These are phyloP conservation scores for Muscicapa comitata DNA, from an alignment of 2,797 vertebrate genomes.

Conservation along the genomic window DNA sequence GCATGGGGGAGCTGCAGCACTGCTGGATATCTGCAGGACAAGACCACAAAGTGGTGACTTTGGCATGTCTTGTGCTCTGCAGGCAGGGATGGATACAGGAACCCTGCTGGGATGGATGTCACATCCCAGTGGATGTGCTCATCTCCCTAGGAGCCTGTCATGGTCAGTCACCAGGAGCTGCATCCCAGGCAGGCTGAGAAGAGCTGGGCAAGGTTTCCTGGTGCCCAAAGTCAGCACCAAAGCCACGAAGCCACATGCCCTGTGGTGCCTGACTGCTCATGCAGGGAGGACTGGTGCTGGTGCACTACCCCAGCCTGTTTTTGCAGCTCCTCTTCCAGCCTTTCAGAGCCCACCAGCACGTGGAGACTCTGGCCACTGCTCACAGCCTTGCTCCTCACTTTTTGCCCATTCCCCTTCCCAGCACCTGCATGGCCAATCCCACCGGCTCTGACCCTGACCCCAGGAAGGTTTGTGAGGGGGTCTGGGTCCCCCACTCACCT, in stretches of 20 bases:
- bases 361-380: not conserved
- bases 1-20: accelerated
- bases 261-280: accelerated
- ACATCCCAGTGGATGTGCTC: not conserved
- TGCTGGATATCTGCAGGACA: accelerated
- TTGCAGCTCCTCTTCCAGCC: not conserved
- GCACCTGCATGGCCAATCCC: not conserved
- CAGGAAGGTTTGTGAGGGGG: not conserved
- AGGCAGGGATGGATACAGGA: not conserved
- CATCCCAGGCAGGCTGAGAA: not conserved
- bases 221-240: not conserved
- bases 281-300: not conserved
- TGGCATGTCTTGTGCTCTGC: accelerated
- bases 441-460: not conserved
- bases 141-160: not conserved
- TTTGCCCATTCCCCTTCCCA: not conserved
- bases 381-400: not conserved
- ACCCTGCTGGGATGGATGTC: not conserved
- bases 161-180: not conserved
- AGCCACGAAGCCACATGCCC: accelerated
- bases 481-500: not conserved
- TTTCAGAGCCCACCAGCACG: too few species aligned
- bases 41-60: not conserved
- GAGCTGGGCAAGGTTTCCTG: not conserved
- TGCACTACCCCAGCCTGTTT: accelerated